Percentiles rank a stretch among this genome's conserved stretches.
These are phyloP conservation scores for Heliangelus exortis DNA, from an alignment of 2,797 vertebrate species.

Conservation along the genomic window DNA sequence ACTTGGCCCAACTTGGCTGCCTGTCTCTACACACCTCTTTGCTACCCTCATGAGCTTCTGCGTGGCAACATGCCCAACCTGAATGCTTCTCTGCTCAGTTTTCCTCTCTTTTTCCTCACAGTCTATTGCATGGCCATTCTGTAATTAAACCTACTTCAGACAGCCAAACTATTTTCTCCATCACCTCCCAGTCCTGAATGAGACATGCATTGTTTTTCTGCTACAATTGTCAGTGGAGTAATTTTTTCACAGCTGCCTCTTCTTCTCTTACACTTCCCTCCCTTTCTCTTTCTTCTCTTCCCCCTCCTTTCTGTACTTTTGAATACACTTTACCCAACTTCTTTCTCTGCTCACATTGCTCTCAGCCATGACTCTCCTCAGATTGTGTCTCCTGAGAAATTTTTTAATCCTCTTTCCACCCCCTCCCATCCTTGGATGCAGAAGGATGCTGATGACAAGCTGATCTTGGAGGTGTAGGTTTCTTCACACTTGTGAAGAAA, in stretches of 20 bases:
- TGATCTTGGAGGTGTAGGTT: background rate
- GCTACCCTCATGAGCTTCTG: background rate
- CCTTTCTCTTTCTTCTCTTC: background rate
- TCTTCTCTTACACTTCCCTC: background rate
- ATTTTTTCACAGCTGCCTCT: background rate
- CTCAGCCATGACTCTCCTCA: background rate
- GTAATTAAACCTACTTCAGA: background rate
- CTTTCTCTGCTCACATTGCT: background rate
- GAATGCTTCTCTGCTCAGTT: background rate
- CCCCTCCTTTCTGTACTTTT: background rate
- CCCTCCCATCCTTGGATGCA: background rate
- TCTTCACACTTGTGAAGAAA: background rate
- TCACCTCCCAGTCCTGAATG: background rate
- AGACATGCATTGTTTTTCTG: background rate
- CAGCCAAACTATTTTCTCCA: background rate
- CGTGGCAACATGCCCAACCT: background rate
- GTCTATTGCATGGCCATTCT: background rate
- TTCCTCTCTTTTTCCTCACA: background rate
- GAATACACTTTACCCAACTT: background rate
- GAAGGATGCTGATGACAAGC: background rate
- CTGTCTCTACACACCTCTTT: background rate
- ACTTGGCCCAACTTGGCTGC: background rate
- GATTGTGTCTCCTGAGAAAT: background rate
- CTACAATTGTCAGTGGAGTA: background rate
- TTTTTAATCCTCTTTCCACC: background rate